Percentiles rank a stretch among this genome's conserved stretches.
These are phyloP conservation scores for Ginglymostoma cirratum DNA, from an alignment of 2,113 vertebrate genomes.

Conservation along the genomic window DNA sequence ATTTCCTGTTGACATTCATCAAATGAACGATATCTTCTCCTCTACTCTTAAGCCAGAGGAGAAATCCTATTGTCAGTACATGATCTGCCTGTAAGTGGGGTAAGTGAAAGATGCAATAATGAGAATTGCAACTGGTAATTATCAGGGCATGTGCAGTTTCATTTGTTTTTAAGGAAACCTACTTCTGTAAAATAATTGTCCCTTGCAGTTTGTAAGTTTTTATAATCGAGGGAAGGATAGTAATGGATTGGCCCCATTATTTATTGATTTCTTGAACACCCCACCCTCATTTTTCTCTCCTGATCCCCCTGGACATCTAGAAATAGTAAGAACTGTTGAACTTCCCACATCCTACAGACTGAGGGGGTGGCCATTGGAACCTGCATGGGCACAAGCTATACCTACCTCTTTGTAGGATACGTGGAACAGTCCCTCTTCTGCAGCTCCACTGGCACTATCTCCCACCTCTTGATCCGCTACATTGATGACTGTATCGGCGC, in stretches of 20 bases:
- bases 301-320: too few relatives aligned
- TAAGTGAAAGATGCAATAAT: neutral
- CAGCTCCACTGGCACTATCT: too few relatives aligned
- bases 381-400: too few relatives aligned
- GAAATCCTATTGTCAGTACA: neutral
- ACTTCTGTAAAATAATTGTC: neutral
- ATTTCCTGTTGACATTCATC: conserved; percentile 32
- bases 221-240: too few relatives aligned
- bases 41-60: conserved; percentile 3
- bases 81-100: neutral
- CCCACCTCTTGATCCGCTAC: too few relatives aligned
- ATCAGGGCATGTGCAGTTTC: neutral
- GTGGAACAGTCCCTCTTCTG: too few relatives aligned
- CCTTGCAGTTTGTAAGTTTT: neutral
- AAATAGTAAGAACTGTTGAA: too few relatives aligned
- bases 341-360: too few relatives aligned
- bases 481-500: too few relatives aligned
- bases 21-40: neutral
- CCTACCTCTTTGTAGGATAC: too few relatives aligned
- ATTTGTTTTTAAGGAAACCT: neutral
- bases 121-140: neutral
- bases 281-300: neutral
- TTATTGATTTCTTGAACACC: neutral
- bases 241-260: neutral
- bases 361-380: too few relatives aligned